Base-by-base conservation (phyloP, 1,140 invertebrate genomes). In the roundworm (Caenorhabditis elegans) region DNA sequence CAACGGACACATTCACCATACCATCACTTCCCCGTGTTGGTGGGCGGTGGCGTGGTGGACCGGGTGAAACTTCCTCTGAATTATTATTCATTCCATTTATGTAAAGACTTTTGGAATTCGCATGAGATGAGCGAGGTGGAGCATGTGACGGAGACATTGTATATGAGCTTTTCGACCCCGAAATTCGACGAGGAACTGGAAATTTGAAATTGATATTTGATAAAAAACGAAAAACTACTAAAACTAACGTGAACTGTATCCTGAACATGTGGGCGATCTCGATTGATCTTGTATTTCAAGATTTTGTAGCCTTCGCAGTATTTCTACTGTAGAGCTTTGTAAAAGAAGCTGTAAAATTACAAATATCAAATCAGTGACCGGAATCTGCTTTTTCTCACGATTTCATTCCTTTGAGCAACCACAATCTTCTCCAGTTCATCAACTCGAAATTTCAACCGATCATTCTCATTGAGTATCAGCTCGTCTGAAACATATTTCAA, bases 1-100 rank as follows among this genome's bases (percentile, higher is more conserved):
- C 78, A 26, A 79, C 78, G 2, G 78, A 51, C 17, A 79, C 78
- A 47, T 79, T 79, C 36, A 79, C 78, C 51, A 79, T 70, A n/a
- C n/a, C n/a, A 22, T 70, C 60, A 39, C 60, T 70, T n/a, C 60
- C 60, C 36, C 60, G 60, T 70, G 60, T 70, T 22, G 60, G 60
- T n/a, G 55, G 39, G 26, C 78, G 51, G n/a, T n/a, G n/a, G 43
- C 51, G 53, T 43, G 31, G 15, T 39, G 78, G 28, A 36, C 19
- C 19, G n/a, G 34, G 39, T 10, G 77, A 2, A 22, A 43, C 19
- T 19, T 43, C 77, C n/a, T 78, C 55, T 15, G 39, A 43, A 10
- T 19, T 55, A 15, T 36, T 65, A 39, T 46, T 46, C 10, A 65
- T 0, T 2, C 51, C 48, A 28, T 48, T 48, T 22, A 77, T 51